These are phyloP conservation scores for Tauraco hartlaubi DNA, from an alignment of 2,797 vertebrate species.

Conservation along the genomic window DNA sequence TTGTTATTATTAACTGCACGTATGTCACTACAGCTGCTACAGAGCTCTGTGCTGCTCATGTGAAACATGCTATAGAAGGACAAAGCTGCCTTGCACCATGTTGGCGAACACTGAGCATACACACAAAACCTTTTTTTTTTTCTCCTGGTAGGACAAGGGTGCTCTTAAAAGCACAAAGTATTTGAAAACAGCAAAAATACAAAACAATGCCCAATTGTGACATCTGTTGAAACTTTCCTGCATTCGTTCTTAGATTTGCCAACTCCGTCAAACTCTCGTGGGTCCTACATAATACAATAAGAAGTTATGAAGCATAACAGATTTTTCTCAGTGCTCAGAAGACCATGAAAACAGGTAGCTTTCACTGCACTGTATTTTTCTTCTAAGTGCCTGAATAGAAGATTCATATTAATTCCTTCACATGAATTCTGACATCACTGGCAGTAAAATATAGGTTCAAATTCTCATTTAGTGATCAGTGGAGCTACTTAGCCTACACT, in stretches of 20 bases:
- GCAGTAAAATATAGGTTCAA: not conserved
- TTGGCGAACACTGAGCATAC: not conserved
- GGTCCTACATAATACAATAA: not conserved
- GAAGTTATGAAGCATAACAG: not conserved
- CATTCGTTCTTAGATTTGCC: not conserved
- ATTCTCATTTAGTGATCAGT: not conserved
- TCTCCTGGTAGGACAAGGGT: not conserved
- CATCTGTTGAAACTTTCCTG: not conserved
- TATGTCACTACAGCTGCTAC: conserved; percentile 3
- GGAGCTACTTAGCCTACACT: not conserved
- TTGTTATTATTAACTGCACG: not conserved
- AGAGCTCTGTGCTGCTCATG: fast-evolving
- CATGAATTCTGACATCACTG: not conserved
- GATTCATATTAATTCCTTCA: not conserved
- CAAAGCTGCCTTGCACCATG: not conserved
- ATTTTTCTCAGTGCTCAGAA: not conserved
- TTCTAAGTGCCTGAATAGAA: not conserved
- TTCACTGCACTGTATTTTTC: not conserved
- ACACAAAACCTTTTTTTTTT: not conserved
- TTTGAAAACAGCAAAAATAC: not conserved
- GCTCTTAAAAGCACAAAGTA: not conserved
- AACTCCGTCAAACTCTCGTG: not conserved
- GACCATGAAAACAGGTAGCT: not conserved
- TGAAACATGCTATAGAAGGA: not conserved
- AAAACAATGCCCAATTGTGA: not conserved